Evolutionary conservation across 2,888 invertebrate genomes (phyloP).

Genomic region (Harpalus rufipes): DNA sequence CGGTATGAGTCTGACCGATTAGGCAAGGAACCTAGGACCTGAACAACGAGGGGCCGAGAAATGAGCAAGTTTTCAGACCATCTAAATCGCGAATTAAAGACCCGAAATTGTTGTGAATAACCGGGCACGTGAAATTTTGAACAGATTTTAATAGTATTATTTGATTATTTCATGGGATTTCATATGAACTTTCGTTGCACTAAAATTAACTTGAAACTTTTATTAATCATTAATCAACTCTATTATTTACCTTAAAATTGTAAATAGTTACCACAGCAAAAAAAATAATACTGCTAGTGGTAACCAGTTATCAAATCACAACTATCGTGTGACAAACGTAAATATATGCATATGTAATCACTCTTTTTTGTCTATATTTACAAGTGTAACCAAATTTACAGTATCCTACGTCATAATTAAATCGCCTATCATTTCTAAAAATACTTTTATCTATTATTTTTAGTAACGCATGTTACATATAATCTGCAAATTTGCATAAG

Average conservation of each 20-base stretch:
- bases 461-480: conserved; percentile 27
- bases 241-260: not conserved
- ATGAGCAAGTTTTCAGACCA: too few species aligned
- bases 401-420: conserved; percentile 32
- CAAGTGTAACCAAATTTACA: conserved; percentile 21
- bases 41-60: too few species aligned
- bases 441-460: conserved; percentile 44
- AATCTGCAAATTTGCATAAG: conserved; percentile 24
- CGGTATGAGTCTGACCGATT: too few species aligned
- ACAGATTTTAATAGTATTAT: too few species aligned
- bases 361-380: conserved; percentile 9
- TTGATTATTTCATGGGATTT: too few species aligned
- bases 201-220: too few species aligned
- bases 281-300: too few species aligned
- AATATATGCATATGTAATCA: not conserved
- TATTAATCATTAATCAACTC: conserved; percentile 9
- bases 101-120: too few species aligned
- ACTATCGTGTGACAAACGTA: not conserved
- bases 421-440: conserved; percentile 45
- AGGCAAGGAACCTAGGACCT: too few species aligned
- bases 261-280: not conserved
- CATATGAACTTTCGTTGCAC: too few species aligned
- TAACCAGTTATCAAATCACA: not conserved
- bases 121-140: too few species aligned
- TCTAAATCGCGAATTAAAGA: too few species aligned